These are phyloP conservation scores for Rhinopomastus cyanomelas DNA, from an alignment of 2,113 vertebrate genomes.

Conservation along the genomic window DNA sequence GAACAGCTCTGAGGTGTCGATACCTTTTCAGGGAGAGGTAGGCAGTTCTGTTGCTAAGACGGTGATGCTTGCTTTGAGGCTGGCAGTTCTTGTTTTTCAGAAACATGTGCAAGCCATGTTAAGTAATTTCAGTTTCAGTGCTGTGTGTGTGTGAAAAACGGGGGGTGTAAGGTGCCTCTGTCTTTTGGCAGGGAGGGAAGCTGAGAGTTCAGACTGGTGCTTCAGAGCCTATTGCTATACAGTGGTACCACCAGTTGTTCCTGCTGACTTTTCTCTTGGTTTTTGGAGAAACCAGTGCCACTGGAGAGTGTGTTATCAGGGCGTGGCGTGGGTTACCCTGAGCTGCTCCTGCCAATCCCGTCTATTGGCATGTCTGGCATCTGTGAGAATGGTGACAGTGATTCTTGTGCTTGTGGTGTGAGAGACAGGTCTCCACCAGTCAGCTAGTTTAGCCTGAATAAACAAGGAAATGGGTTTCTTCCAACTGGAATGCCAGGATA, in stretches of 20 bases:
- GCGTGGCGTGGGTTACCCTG: not conserved
- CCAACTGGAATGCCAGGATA: fast-evolving
- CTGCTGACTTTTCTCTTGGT: not conserved
- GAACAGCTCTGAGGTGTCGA: fast-evolving
- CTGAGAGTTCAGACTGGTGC: not conserved
- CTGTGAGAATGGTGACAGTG: not conserved
- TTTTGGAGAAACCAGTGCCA: not conserved
- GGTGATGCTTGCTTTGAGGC: not conserved
- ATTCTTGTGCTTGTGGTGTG: not conserved
- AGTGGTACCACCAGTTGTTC: not conserved
- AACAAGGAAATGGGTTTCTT: not conserved
- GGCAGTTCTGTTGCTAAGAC: not conserved
- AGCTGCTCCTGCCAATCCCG: not conserved
- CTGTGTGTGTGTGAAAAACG: not conserved
- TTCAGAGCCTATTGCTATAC: not conserved
- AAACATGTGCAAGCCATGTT: not conserved
- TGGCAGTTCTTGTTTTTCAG: slow-evolving; percentile 9
- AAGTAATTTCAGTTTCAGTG: slow-evolving; percentile 7
- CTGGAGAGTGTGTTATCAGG: not conserved
- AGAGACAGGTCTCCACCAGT: not conserved
- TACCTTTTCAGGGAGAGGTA: not conserved
- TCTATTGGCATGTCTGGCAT: not conserved
- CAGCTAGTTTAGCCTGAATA: not conserved
- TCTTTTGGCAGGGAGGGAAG: not conserved
- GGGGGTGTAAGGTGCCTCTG: not conserved